A percentile compares a stretch with the other conserved stretches of the same genome.
phyloP scores from a whole-genome alignment of 2,797 vertebrate species.

The Catamblyrhynchus diadema region DNA sequence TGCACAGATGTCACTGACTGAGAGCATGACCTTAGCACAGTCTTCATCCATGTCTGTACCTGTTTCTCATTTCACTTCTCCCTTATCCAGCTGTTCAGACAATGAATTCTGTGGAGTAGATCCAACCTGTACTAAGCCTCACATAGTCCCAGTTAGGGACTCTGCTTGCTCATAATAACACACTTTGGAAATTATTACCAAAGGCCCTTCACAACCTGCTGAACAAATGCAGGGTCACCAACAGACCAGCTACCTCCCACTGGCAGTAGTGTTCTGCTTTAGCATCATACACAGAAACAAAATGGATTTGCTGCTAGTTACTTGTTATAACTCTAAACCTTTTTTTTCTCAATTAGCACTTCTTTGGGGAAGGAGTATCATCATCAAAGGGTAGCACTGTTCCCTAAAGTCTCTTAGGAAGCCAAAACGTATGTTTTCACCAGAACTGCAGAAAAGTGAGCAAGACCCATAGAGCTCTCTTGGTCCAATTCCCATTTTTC shows the following conservation, averaged over 20 bases:
- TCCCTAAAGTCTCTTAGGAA: not conserved
- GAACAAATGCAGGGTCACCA: not conserved
- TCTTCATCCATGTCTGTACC: not conserved
- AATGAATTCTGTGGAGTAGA: not conserved
- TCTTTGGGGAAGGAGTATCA: not conserved
- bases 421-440: not conserved
- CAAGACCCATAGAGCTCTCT: not conserved
- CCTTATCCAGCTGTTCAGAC: not conserved
- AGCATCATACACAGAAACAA: not conserved
- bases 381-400: not conserved
- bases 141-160: not conserved
- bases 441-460: not conserved
- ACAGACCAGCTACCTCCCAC: not conserved
- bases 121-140: not conserved
- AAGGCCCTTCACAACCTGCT: not conserved
- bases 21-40: not conserved
- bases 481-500: accelerated
- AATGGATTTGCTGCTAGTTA: not conserved
- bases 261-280: not conserved
- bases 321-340: not conserved
- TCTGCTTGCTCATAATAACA: not conserved
- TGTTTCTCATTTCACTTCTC: not conserved
- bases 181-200: not conserved
- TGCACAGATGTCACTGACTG: not conserved
- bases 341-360: not conserved